Evolutionary conservation across 1,140 invertebrate species (phyloP), one percentile per base, ranked within the genome.

Genomic region (Leptopilina clavipes): DNA sequence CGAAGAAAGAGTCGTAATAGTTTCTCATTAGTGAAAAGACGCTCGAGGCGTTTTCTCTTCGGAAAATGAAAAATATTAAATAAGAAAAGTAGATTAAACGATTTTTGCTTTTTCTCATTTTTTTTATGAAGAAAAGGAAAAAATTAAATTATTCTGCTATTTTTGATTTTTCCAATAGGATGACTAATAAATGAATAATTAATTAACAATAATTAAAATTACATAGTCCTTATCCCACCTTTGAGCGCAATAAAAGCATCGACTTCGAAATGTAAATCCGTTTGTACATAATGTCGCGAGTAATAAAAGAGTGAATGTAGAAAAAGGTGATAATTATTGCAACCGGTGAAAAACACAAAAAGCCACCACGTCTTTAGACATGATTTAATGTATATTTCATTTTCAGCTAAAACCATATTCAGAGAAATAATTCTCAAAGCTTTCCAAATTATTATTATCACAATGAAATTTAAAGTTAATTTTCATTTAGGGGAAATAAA

Each of bases 181-280:
- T 75, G 71, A 48, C 31, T 78, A n/a, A n/a, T n/a, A n/a, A n/a
- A n/a, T n/a, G n/a, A n/a, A n/a, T n/a, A n/a, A n/a, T n/a, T n/a
- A n/a, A n/a, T n/a, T n/a, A n/a, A n/a, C n/a, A n/a, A n/a, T n/a
- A n/a, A n/a, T 75, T 79, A 22, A 76, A 79, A 79, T 79, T 79
- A 79, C 76, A 79, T 74, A 75, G 72, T 73, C 75, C 74, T 79
- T 59, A 65, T 54, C 44, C 1, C 17, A 25, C 72, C 75, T 79
- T 79, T 5, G 25, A 1, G 25, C 76, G 72, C 76, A 54, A 75
- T 56, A 19, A 76, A 79, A 75, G 78, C 76, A 73, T 73, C 71
- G 73, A 71, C 72, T 75, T 76, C 72, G 22, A 19, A 65, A 65
- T 65, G 59, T 65, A 65, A 65, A 65, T 31, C 25, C 59, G 25